Percentiles rank a stretch among this genome's conserved stretches.
Evolutionary conservation across 2,888 invertebrate species (phyloP).

Genomic region (Vannuccia rotundouncinata): DNA sequence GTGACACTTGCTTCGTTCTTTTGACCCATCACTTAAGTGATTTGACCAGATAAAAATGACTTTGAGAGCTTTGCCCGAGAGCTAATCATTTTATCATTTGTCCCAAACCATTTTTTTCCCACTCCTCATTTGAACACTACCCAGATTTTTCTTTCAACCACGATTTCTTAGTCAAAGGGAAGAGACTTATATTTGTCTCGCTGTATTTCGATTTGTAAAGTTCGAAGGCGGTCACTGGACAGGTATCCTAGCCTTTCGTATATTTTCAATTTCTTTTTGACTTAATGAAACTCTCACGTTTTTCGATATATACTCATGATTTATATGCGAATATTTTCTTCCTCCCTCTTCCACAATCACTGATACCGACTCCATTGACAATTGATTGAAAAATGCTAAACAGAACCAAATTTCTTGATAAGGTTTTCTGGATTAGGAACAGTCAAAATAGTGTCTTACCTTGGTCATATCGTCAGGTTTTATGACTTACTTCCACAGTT

Average conservation of each 20-base stretch:
- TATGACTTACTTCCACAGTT: neutral
- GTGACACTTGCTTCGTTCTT: neutral
- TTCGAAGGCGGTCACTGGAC: neutral
- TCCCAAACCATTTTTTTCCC: neutral
- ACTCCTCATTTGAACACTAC: neutral
- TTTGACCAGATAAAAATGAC: neutral
- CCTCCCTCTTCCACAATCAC: neutral
- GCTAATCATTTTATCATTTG: neutral
- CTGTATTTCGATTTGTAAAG: neutral
- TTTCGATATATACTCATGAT: neutral
- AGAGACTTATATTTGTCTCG: neutral
- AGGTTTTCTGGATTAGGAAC: neutral
- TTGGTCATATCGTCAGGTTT: neutral
- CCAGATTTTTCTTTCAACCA: neutral
- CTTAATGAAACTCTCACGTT: neutral
- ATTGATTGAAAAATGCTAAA: neutral
- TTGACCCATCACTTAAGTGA: neutral
- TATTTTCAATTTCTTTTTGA: neutral
- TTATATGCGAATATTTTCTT: neutral
- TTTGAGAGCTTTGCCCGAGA: neutral
- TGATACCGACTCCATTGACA: neutral
- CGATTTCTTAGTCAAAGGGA: neutral
- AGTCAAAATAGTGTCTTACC: neutral
- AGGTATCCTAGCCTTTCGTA: neutral
- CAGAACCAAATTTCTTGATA: neutral